Conservation (phyloP, 2,797 vertebrate genomes). For the Hydrolagus colliei region DNA sequence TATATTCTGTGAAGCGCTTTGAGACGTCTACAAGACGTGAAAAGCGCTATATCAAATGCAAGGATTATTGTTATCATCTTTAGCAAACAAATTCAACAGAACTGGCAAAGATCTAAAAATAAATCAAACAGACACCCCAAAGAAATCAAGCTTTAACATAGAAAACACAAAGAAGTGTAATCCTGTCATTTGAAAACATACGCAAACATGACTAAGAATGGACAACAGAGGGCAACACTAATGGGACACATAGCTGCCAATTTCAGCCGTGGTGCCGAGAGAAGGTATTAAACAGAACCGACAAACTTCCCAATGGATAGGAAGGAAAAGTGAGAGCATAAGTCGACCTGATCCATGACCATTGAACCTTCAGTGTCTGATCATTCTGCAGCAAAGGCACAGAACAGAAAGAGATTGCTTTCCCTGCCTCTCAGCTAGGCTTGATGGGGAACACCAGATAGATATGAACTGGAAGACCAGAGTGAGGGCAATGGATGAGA, state of each 20-base stretch:
- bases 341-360: background rate
- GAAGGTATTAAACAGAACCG: background rate
- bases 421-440: background rate
- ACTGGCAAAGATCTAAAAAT: too few species aligned
- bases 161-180: slow-evolving; percentile 15
- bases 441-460: background rate
- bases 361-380: background rate
- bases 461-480: background rate
- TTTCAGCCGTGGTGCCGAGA: background rate
- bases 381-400: background rate
- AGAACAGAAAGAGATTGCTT: background rate
- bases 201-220: background rate
- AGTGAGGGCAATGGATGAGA: background rate
- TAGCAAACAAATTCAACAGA: too few species aligned
- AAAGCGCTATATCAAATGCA: too few species aligned
- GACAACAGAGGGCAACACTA: too few species aligned
- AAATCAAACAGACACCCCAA: too few species aligned
- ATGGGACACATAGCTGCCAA: background rate
- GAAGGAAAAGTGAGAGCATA: background rate
- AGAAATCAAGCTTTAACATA: background rate
- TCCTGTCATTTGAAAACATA: background rate
- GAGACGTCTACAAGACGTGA: too few species aligned
- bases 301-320: background rate
- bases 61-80: too few species aligned
- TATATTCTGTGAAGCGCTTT: too few species aligned